Evolutionary conservation across 2,797 vertebrate genomes (phyloP).

Genomic region (Chloroceryle inda): DNA sequence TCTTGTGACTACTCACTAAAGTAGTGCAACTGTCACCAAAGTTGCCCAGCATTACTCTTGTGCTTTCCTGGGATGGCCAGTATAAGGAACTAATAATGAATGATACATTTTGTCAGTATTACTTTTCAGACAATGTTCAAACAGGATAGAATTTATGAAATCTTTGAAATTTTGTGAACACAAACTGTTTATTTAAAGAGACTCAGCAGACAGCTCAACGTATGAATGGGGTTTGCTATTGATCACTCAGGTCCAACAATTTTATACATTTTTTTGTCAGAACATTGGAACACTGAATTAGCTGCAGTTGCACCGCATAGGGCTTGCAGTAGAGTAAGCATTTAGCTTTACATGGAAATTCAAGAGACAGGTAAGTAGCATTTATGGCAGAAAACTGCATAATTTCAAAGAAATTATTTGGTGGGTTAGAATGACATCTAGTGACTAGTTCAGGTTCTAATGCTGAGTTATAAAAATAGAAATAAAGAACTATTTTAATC

Average conservation of each 20-base stretch:
- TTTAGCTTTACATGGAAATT: constrained; percentile 5
- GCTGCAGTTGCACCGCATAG: not conserved
- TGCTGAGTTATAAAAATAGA: constrained; percentile 15
- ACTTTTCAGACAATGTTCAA: not conserved
- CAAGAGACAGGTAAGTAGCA: not conserved
- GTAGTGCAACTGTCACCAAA: not conserved
- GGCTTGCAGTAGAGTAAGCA: not conserved
- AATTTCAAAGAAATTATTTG: constrained; percentile 51
- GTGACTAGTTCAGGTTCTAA: constrained; percentile 53
- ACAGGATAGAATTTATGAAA: not conserved
- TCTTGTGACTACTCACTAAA: not conserved
- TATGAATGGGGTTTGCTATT: not conserved
- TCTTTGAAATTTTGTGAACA: not conserved
- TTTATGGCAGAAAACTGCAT: not conserved
- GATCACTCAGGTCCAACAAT: not conserved
- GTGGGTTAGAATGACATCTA: constrained; percentile 75
- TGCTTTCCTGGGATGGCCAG: not conserved
- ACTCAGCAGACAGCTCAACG: not conserved
- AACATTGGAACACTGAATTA: not conserved
- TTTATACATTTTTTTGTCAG: not conserved
- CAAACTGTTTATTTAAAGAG: not conserved
- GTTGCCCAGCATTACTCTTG: not conserved
- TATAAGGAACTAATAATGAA: not conserved
- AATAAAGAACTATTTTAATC: not conserved
- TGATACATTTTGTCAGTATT: not conserved